Percentiles rank a stretch among this genome's conserved stretches.
Conservation (phyloP, 1,140 invertebrate genomes). For the Drosophila nigrodunni region DNA sequence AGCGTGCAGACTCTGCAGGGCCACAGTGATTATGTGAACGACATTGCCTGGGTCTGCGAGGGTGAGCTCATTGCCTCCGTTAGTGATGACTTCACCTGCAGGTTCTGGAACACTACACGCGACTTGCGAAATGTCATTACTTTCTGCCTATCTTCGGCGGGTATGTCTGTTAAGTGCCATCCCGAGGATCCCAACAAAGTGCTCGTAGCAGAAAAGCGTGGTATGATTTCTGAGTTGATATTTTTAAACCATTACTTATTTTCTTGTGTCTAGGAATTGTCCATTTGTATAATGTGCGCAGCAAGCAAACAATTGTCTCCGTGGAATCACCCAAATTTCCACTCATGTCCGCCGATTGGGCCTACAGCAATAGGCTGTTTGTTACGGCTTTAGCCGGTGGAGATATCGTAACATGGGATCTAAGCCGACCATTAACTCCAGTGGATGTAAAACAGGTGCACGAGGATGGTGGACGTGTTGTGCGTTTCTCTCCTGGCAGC, state of each 20-base stretch:
- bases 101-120: slow-evolving; percentile 88
- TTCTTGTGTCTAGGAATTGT: slow-evolving; percentile 84
- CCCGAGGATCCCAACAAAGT: slow-evolving; percentile 90
- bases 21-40: slow-evolving; percentile 90
- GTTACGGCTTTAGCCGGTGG: slow-evolving; percentile 88
- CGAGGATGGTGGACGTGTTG: slow-evolving; percentile 86
- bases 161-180: slow-evolving; percentile 90
- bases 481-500: slow-evolving; percentile 86
- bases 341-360: slow-evolving; percentile 90
- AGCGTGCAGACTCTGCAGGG: slow-evolving; percentile 73
- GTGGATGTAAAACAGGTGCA: slow-evolving; percentile 86
- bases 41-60: slow-evolving; percentile 88
- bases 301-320: slow-evolving; percentile 89
- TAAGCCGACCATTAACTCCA: slow-evolving; percentile 87
- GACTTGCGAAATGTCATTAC: slow-evolving; percentile 86
- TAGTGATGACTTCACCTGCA: slow-evolving; percentile 91
- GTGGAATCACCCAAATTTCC: slow-evolving; percentile 88
- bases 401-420: slow-evolving; percentile 88
- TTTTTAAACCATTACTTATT: background rate
- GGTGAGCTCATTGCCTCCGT: slow-evolving; percentile 90
- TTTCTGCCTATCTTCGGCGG: slow-evolving; percentile 89
- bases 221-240: slow-evolving; percentile 59
- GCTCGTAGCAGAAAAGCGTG: slow-evolving; percentile 91
- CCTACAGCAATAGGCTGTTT: slow-evolving; percentile 87
- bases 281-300: slow-evolving; percentile 89